phyloP scores from a whole-genome alignment of 2,888 invertebrate genomes.

The Tuberolachnus salignus region DNA sequence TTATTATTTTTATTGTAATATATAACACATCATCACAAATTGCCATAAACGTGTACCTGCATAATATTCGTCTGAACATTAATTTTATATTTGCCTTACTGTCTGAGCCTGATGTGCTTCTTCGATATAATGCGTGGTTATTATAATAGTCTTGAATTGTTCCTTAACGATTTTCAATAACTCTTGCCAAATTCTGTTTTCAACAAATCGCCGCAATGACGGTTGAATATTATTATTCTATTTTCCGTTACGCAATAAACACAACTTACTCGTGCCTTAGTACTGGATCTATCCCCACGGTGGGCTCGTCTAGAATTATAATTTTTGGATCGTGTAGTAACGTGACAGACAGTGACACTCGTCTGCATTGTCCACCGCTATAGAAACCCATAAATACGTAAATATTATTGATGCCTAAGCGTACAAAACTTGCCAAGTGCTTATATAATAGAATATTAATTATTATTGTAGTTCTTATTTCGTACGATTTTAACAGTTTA shows the following conservation, averaged over 20 bases:
- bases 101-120: conserved; percentile 23
- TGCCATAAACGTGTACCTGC: too few relatives aligned
- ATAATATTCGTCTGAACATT: too few relatives aligned
- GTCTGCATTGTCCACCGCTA: conserved; percentile 29
- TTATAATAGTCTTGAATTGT: conserved; percentile 32
- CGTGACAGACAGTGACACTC: conserved; percentile 27
- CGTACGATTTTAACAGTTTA: neutral
- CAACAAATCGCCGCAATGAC: neutral
- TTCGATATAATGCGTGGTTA: conserved; percentile 48
- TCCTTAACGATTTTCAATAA: conserved; percentile 26
- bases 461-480: too few relatives aligned
- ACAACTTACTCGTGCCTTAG: conserved; percentile 23
- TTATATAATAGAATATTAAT: neutral
- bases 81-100: conserved; percentile 4
- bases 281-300: conserved; percentile 19
- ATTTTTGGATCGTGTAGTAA: conserved; percentile 40
- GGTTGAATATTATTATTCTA: neutral
- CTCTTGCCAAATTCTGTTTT: conserved; percentile 44
- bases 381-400: conserved; percentile 8
- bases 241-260: neutral
- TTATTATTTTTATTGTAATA: too few relatives aligned
- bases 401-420: too few relatives aligned
- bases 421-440: neutral
- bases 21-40: too few relatives aligned
- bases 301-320: conserved; percentile 34